Percentiles rank a stretch among this genome's conserved stretches.
Evolutionary conservation across 2,888 invertebrate species (phyloP).

Genomic region (Melanotus villosus): DNA sequence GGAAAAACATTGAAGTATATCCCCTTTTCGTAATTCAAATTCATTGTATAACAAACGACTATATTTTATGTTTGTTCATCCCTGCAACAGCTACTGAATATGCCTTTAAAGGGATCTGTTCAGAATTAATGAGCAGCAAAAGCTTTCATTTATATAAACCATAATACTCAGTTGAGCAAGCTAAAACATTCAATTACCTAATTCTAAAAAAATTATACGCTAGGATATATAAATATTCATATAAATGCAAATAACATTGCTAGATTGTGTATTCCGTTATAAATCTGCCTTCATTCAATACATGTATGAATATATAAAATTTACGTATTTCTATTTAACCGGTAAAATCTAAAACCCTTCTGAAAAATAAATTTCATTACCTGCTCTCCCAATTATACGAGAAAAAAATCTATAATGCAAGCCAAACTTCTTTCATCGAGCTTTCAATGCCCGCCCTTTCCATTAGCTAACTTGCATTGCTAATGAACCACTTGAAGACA

Average conservation of each 20-base stretch:
- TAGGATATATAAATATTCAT: constrained; percentile 21
- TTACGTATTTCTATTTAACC: not conserved
- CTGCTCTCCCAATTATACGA: constrained; percentile 40
- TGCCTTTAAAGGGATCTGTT: constrained; percentile 2
- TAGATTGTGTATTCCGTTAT: not conserved
- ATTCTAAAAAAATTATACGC: not conserved
- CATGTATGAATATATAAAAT: not conserved
- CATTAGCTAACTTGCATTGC: constrained; percentile 60
- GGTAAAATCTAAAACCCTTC: not conserved
- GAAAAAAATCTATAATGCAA: constrained; percentile 44
- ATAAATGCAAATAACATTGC: constrained; percentile 6
- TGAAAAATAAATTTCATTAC: constrained; percentile 44
- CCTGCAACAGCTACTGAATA: not conserved
- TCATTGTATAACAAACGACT: too few species aligned
- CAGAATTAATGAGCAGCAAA: constrained; percentile 19
- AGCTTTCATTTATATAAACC: constrained; percentile 19
- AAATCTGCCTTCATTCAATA: not conserved
- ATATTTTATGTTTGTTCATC: constrained; percentile 7
- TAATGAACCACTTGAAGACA: constrained; percentile 59
- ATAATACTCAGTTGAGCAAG: constrained; percentile 9
- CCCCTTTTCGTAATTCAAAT: too few species aligned
- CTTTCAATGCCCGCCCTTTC: constrained; percentile 51
- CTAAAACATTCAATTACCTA: constrained; percentile 17
- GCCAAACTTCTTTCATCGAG: constrained; percentile 43
- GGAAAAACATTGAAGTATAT: too few species aligned